These are phyloP conservation scores for Liasis olivaceus DNA, from an alignment of 2,797 vertebrate species.

Conservation along the genomic window DNA sequence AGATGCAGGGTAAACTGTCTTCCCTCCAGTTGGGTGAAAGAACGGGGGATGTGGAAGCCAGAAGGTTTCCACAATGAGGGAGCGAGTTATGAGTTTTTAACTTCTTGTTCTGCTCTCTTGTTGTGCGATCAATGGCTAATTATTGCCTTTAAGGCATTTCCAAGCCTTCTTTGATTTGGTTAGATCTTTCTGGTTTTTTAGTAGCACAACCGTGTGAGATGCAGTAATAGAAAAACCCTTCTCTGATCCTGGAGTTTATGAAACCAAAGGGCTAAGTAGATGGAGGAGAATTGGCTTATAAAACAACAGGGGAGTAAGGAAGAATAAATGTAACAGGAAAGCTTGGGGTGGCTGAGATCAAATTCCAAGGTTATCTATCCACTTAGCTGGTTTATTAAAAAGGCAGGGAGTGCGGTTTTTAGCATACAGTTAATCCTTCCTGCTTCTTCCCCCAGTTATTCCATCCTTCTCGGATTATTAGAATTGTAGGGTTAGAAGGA, in stretches of 20 bases:
- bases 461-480: background rate
- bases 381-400: background rate
- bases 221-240: background rate
- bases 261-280: background rate
- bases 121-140: background rate
- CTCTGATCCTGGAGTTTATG: background rate
- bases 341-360: no score
- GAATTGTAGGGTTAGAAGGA: background rate
- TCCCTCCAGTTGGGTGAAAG: background rate
- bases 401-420: background rate
- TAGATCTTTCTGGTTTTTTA: background rate
- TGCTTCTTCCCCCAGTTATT: background rate
- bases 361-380: background rate
- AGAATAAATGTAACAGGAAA: background rate
- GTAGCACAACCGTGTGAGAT: background rate
- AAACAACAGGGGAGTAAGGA: background rate
- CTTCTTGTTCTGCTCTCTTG: background rate
- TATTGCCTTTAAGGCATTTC: background rate
- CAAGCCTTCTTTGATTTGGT: background rate
- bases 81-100: background rate
- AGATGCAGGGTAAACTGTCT: slow-evolving; percentile 73
- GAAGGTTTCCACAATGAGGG: background rate
- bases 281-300: background rate
- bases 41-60: background rate
- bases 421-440: background rate